phyloP scores from a whole-genome alignment of 2,888 invertebrate species.

The Diogma glabrata region DNA sequence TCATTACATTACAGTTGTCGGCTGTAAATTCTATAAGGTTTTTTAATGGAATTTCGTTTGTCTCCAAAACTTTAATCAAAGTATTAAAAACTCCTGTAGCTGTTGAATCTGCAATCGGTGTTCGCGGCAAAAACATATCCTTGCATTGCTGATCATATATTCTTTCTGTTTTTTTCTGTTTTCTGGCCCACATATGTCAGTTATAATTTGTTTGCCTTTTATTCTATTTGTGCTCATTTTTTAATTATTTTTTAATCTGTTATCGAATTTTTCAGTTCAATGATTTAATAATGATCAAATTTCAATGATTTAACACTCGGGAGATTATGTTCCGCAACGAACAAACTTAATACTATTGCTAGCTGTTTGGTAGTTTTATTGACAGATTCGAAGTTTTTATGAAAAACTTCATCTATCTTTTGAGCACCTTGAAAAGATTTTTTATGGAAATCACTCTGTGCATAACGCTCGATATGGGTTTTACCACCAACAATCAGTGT shows the following conservation, averaged over 20 bases:
- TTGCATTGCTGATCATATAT: slow-evolving; percentile 1
- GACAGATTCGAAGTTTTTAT: background rate
- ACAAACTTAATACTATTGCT: slow-evolving; percentile 4
- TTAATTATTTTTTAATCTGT: slow-evolving; percentile 13
- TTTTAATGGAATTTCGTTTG: background rate
- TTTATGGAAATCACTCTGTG: background rate
- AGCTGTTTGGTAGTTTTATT: slow-evolving; percentile 9
- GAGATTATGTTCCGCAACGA: slow-evolving; percentile 13
- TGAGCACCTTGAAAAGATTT: background rate
- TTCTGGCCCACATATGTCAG: slow-evolving; percentile 10
- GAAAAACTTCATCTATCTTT: background rate
- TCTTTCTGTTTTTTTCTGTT: slow-evolving; percentile 7
- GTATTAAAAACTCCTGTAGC: slow-evolving; percentile 7
- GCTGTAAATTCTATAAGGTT: slow-evolving; percentile 11
- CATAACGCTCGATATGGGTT: slow-evolving; percentile 1
- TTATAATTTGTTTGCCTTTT: slow-evolving; percentile 14
- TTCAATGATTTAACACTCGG: slow-evolving; percentile 12
- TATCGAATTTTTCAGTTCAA: slow-evolving; percentile 10
- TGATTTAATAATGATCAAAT: too few relatives aligned
- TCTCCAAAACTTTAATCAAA: background rate
- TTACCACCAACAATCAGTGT: background rate
- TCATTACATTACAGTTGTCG: slow-evolving; percentile 15
- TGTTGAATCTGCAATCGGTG: slow-evolving; percentile 5
- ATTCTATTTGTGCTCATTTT: slow-evolving; percentile 8
- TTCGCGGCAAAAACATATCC: slow-evolving; percentile 12